These are phyloP conservation scores for Sitodiplosis mosellana DNA, from an alignment of 1,140 invertebrate genomes.

Conservation along the genomic window DNA sequence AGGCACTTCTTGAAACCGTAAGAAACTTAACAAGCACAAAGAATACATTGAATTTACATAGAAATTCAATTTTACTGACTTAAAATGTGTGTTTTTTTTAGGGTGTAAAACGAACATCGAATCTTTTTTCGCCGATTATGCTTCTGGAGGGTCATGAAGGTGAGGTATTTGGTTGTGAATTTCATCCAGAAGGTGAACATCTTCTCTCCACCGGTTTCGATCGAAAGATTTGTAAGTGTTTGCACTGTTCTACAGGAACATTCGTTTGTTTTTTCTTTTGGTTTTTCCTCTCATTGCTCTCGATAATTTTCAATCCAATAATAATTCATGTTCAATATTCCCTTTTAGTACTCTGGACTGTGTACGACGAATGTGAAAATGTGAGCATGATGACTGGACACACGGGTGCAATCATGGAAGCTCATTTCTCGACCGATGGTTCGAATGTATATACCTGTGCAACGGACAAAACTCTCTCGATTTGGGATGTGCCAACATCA, in stretches of 20 bases:
- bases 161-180: slow-evolving; percentile 84
- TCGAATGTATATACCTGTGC: slow-evolving; percentile 76
- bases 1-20: slow-evolving; percentile 22
- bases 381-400: slow-evolving; percentile 83
- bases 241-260: too few species aligned
- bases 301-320: too few species aligned
- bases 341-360: slow-evolving; percentile 67
- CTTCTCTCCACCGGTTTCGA: slow-evolving; percentile 93
- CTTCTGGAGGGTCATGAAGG: slow-evolving; percentile 90
- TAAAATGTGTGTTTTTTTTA: slow-evolving; percentile 3
- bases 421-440: slow-evolving; percentile 91
- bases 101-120: slow-evolving; percentile 63
- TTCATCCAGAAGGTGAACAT: slow-evolving; percentile 90
- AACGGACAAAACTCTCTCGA: slow-evolving; percentile 84
- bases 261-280: too few species aligned
- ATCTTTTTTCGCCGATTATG: slow-evolving; percentile 87
- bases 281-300: too few species aligned
- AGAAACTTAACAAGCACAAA: slow-evolving; percentile 7
- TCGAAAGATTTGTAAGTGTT: slow-evolving; percentile 80
- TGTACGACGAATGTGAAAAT: slow-evolving; percentile 97
- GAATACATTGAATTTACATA: too few species aligned
- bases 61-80: not conserved
- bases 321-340: not conserved
- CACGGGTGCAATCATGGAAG: slow-evolving; percentile 89
- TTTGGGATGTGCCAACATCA: slow-evolving; percentile 87